Base-by-base conservation (phyloP, 2,113 vertebrate species). In the Seriola rivoliana region DNA sequence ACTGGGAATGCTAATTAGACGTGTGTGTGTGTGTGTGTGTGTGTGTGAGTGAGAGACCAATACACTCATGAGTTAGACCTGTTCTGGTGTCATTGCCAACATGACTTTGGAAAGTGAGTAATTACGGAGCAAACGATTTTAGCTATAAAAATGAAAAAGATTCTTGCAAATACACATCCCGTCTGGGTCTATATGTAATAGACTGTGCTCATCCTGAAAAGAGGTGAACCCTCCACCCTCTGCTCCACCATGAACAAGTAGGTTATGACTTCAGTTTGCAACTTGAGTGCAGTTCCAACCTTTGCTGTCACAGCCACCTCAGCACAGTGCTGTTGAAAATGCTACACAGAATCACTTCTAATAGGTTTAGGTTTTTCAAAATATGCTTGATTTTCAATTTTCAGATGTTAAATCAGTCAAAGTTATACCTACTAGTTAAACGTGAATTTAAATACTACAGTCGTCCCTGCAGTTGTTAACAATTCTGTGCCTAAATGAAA, bases 1-100 rank as follows among this genome's bases (percentile, higher is more conserved):
- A 52, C 67, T 71, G 75, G 75, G 73, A 81, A 91, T 88, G 78
- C 81, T 82, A 89, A 89, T 92, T 83, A 88, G 48, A 62, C 1
- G 19, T 40, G 46, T 23, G 36, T 32, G 42, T 25, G 63, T 46
- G 29, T 75, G 67, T 48, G 59, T 64, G 63, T 25, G n/a, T 36
- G 17, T 50, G 17, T 50, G 14, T 19, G 5, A 8, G 50, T 21
- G 50, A 8, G 50, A 8, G 50, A 52, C 19, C 50, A 1, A 21
- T 21, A 8, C 9, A 8, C 12, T 57, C 12, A n/a, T 9, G 8
- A 66, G 16, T 64, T 14, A 40, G 42, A 66, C 25, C 32, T 71
- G 11, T 54, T 71, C 3, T 21, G 0, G 13, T 55, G 11, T 54
- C 44, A 57, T 8, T 65, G 32, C 5, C 11, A 25, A 40, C 34